Evolutionary conservation across 2,888 invertebrate genomes (phyloP), one percentile per base, ranked within the genome.

Genomic region (Pelosia muscerda): DNA sequence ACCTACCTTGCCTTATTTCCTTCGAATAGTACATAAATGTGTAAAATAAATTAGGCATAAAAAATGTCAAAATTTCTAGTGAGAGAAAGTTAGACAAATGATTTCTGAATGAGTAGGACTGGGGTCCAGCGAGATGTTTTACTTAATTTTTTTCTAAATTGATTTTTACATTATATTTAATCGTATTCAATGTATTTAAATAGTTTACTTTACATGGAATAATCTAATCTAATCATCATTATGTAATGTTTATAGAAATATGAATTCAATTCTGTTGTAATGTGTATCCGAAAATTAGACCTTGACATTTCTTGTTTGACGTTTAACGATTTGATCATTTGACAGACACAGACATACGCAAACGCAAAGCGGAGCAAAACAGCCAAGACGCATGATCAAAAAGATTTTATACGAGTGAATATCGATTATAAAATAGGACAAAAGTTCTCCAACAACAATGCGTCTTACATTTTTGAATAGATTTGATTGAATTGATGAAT

Each of bases 371-470:
- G 71, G 76, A 82, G 70, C 78, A 72, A 79, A 84, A 83, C 78
- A 79, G 83, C 83, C 83, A 91, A 88, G 90, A 93, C 93, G 94
- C 93, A 94, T 93, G 93, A 92, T 92, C 93, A 91, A 89, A 89
- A 90, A 90, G 85, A 86, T 88, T 88, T 89, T 82, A 66, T 81
- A 86, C 86, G 86, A 90, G 86, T 84, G 87, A 90, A 89, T 93
- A 93, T 93, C 88, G 93, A 94, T 93, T 93, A 89, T 86, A 89
- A 89, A 89, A 91, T 88, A 88, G 84, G 83, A 86, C 86, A 89
- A 87, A 88, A 89, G 87, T 86, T 84, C 79, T 74, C 74, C 78
- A 80, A 71, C 78, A 84, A 92, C 89, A 89, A 92, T 92, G 91
- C 86, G 73, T 76, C 68, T 75, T 73, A 83, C 79, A 74, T 78